A percentile compares a stretch with the other conserved stretches of the same genome.
phyloP scores from a whole-genome alignment of 1,140 invertebrate genomes.

The Atta texana region DNA sequence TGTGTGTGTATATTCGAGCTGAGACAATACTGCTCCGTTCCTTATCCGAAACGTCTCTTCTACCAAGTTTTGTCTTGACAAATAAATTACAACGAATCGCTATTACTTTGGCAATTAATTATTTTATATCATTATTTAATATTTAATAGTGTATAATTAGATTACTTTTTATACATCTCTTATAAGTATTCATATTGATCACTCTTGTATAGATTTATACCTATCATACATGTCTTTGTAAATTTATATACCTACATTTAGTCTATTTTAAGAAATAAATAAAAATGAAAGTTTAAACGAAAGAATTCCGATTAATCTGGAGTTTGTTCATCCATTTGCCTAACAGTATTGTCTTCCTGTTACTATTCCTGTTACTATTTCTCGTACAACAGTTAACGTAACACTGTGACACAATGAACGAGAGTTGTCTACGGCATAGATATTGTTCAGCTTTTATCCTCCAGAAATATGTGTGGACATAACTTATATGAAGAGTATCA shows the following conservation, averaged over 20 bases:
- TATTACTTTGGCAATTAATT: background rate
- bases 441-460: conserved; percentile 60
- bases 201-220: background rate
- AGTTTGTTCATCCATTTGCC: background rate
- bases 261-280: background rate
- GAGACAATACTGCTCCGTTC: background rate
- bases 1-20: background rate
- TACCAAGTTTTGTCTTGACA: background rate
- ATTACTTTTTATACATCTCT: background rate
- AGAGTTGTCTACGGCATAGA: conserved; percentile 39
- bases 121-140: background rate
- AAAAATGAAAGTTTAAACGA: background rate
- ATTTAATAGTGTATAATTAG: background rate
- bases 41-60: background rate
- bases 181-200: background rate
- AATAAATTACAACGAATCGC: background rate
- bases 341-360: conserved; percentile 15
- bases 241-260: background rate
- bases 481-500: conserved; percentile 54
- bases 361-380: background rate
- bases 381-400: conserved; percentile 14
- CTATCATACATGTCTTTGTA: background rate
- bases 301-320: background rate
- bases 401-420: conserved; percentile 39
- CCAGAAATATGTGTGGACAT: conserved; percentile 49